phyloP scores from a whole-genome alignment of 2,888 invertebrate species.

The Synergus japonicus region DNA sequence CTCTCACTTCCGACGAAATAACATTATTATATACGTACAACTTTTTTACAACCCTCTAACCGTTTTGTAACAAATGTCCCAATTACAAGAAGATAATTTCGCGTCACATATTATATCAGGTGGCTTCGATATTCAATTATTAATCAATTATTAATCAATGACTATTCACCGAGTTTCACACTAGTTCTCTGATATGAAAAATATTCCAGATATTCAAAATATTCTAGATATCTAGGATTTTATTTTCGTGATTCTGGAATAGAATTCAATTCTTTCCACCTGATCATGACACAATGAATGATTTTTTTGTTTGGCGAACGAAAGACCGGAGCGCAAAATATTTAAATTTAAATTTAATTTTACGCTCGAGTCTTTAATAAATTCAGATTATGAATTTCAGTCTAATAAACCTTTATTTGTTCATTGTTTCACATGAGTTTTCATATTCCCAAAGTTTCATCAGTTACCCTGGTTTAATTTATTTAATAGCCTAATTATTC shows the following conservation, averaged over 20 bases:
- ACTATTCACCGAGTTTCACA: slow-evolving; percentile 39
- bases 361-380: not conserved
- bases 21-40: slow-evolving; percentile 68
- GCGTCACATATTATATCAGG: slow-evolving; percentile 10
- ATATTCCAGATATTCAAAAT: slow-evolving; percentile 40
- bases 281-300: slow-evolving; percentile 57
- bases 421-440: not conserved
- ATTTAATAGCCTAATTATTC: slow-evolving; percentile 3
- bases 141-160: not conserved
- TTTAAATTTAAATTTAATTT: not conserved
- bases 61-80: slow-evolving; percentile 42
- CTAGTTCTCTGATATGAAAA: slow-evolving; percentile 36
- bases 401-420: slow-evolving; percentile 2
- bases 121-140: slow-evolving; percentile 1
- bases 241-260: slow-evolving; percentile 15
- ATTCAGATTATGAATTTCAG: not conserved
- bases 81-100: slow-evolving; percentile 15
- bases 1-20: slow-evolving; percentile 72
- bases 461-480: not conserved
- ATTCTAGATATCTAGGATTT: not conserved
- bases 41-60: slow-evolving; percentile 66
- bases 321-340: not conserved
- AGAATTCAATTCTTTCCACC: slow-evolving; percentile 34
- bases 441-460: not conserved
- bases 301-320: slow-evolving; percentile 24